These are phyloP conservation scores for Anoncus sp. DNA, from an alignment of 2,888 invertebrate genomes.

Conservation along the genomic window DNA sequence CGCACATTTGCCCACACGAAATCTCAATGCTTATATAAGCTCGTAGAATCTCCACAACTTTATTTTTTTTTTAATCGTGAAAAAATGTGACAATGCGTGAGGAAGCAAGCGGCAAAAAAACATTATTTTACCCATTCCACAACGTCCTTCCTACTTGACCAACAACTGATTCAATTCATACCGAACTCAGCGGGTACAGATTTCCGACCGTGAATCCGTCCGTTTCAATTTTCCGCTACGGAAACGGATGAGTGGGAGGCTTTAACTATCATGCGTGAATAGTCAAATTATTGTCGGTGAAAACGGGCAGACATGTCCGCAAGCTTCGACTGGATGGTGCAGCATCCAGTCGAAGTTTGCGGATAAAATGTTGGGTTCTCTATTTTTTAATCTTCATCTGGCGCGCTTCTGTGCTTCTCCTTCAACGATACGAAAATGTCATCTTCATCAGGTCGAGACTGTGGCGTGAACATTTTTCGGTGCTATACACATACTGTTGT, in stretches of 20 bases:
- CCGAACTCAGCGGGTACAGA: slow-evolving; percentile 27
- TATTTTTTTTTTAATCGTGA: neutral
- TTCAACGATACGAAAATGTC: slow-evolving; percentile 3
- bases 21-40: slow-evolving; percentile 21
- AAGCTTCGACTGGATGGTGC: neutral
- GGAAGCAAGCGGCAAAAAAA: neutral
- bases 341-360: neutral
- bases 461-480: neutral
- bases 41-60: neutral
- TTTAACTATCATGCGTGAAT: slow-evolving; percentile 42
- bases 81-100: neutral
- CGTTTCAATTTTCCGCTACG: slow-evolving; percentile 47
- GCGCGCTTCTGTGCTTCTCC: neutral
- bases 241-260: slow-evolving; percentile 32
- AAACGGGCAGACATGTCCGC: neutral
- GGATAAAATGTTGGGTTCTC: neutral
- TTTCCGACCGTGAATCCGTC: slow-evolving; percentile 47
- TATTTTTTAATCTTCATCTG: neutral
- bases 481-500: slow-evolving; percentile 4
- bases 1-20: slow-evolving; percentile 30
- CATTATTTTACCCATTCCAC: neutral
- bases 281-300: slow-evolving; percentile 31
- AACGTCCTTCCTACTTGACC: neutral
- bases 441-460: slow-evolving; percentile 16
- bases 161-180: slow-evolving; percentile 34